Base-by-base conservation (phyloP, 2,797 vertebrate genomes). In the Rhinoraja longicauda region DNA sequence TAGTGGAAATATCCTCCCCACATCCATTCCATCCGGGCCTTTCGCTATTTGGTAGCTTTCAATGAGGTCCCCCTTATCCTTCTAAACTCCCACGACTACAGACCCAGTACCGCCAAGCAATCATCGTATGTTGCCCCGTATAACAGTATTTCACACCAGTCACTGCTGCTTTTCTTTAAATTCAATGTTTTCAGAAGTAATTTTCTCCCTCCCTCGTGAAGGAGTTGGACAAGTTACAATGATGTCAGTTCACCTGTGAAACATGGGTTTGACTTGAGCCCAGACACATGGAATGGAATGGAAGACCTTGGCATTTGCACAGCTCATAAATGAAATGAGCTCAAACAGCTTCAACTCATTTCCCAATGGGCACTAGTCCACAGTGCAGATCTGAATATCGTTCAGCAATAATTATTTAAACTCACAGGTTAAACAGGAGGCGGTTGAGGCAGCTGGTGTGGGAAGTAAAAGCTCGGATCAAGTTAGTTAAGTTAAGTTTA, bases 351-450 rank as follows among this genome's bases (percentile, higher is more conserved):
- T 67, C 84, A 88, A 32, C 62, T 82, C 57, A 86, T 86, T 86
- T 86, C 82, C 82, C 86, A 86, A 67, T 88, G 15, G 84, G 84
- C 84, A 88, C 84, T 2, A 88, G 84, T 64, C 84, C 84, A 88
- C 64, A 88, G n/a, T 62, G 32, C 13, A 88, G n/a, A 88, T 19
- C 29, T 64, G 59, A 17, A n/a, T 67, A 32, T 88, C 17, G 21
- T 19, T 88, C 15, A 88, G 17, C 59, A 88, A 88, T 88, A 88
- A 67, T 32, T 88, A 62, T 59, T 64, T 88, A 88, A 88, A 88
- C n/a, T 88, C n/a, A 62, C n/a, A 88, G 4, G 45, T 45, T 45
- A 45, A 45, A 45, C 59, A 88, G 84, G 84, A 88, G 59, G 84
- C 59, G 1, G 19, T 62, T n/a, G 84, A 62, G 84, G 64, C 62